Conservation (phyloP, 2,888 invertebrate species). For the Hirtodrosophila cameraria region DNA sequence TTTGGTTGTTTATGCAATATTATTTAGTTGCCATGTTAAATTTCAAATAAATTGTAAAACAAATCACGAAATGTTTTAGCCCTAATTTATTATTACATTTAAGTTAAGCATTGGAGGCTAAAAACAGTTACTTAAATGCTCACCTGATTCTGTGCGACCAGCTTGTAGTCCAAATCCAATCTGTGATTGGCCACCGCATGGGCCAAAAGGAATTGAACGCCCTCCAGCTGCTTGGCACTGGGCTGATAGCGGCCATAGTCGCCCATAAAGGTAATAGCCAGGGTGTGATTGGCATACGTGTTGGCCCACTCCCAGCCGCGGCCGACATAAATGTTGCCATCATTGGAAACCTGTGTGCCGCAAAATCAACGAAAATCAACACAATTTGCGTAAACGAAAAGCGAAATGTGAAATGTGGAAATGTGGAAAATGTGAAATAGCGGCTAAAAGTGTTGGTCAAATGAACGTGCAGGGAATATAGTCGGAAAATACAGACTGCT, state of each 20-base stretch:
- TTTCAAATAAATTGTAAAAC: constrained; percentile 6
- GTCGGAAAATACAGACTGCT: constrained; percentile 46
- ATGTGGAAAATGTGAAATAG: too few species aligned
- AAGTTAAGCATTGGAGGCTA: neutral
- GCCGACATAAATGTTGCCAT: constrained; percentile 86
- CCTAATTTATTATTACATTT: constrained; percentile 6
- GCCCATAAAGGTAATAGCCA: constrained; percentile 85
- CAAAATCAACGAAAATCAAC: constrained; percentile 12
- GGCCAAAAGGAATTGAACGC: constrained; percentile 83
- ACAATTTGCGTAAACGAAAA: constrained; percentile 53
- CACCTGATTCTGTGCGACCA: constrained; percentile 86
- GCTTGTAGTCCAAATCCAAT: constrained; percentile 84
- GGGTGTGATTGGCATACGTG: constrained; percentile 85
- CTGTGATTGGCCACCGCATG: constrained; percentile 84
- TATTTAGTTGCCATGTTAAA: neutral
- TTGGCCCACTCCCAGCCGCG: constrained; percentile 85
- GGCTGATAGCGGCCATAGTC: constrained; percentile 84
- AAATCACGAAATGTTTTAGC: constrained; percentile 22
- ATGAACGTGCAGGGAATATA: constrained; percentile 49
- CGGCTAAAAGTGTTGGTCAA: constrained; percentile 26
- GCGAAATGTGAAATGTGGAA: constrained; percentile 38
- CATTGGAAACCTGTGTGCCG: constrained; percentile 84
- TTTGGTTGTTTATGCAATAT: too few species aligned
- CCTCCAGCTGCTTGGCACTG: constrained; percentile 84
- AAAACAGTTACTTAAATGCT: too few species aligned